phyloP scores from a whole-genome alignment of 2,113 vertebrate species.

The Podarcis cretensis region DNA sequence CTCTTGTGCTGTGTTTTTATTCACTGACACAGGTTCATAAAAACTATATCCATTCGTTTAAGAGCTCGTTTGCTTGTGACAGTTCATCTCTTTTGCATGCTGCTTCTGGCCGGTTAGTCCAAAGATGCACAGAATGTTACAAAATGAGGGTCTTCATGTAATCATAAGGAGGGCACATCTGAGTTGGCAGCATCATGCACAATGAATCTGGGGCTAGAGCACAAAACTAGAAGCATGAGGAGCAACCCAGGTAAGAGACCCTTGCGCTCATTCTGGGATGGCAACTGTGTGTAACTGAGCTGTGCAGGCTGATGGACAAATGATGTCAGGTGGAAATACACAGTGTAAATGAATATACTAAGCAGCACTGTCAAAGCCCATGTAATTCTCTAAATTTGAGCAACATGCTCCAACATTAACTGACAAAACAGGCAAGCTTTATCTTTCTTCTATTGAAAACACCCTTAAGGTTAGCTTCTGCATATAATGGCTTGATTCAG shows the following conservation, averaged over 20 bases:
- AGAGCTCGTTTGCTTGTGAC: not conserved
- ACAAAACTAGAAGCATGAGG: not conserved
- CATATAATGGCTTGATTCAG: not conserved
- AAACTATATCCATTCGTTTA: constrained; percentile 10
- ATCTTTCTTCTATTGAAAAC: not conserved
- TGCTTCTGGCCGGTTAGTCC: constrained; percentile 5
- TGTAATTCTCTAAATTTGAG: not conserved
- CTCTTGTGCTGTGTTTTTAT: constrained; percentile 17
- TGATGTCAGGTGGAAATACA: too few relatives aligned
- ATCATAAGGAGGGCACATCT: not conserved
- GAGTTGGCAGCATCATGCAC: not conserved
- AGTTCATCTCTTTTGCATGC: not conserved
- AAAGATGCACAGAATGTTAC: not conserved
- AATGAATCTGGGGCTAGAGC: not conserved
- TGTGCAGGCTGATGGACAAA: too few relatives aligned
- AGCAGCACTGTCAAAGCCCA: not conserved
- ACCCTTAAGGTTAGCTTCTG: not conserved
- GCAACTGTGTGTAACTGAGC: not conserved
- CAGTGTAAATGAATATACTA: not conserved
- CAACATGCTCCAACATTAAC: not conserved
- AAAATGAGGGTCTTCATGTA: not conserved
- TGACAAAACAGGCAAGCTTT: not conserved
- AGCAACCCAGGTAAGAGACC: not conserved
- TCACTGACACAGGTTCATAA: constrained; percentile 1
- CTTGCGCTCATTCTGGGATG: not conserved